Base-by-base conservation (phyloP, 2,888 invertebrate genomes). In the Ochlodes sylvanus region DNA sequence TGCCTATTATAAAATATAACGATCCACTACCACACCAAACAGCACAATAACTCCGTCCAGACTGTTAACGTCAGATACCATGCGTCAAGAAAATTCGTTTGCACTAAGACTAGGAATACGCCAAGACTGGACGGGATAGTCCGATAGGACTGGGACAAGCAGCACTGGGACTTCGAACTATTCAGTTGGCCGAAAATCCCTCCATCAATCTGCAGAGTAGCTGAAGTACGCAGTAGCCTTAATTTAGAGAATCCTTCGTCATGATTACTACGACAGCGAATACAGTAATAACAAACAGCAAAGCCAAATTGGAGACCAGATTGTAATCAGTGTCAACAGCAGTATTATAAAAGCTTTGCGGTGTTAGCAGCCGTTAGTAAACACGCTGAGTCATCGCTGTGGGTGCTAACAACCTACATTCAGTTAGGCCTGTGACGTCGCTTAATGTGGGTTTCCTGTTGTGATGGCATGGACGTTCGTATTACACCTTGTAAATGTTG, bases 301-400 rank as follows among this genome's bases (percentile, higher is more conserved):
- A 19, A 50, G 50, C 50, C 19, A 52, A 52, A 52, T 52, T 27
- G 14, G 14, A 27, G 52, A 52, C 27, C 21, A 52, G 52, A 52
- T 52, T 52, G 52, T 17, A 27, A 52, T 52, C 52, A 27, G 52
- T 52, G 52, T 57, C 57, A 38, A 41, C 57, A 57, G 17, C 27
- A 55, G 21, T 19, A 63, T 63, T 54, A 50, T 50, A 54, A 54
- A 54, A 63, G 52, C 52, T 21, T 63, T 54, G 62, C 38, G 38
- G 52, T 63, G 62, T 63, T 63, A 21, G 52, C 14, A 14, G 27
- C 14, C n/a, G 21, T 21, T 61, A 34, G 34, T 38, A n/a, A 52
- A 63, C 9, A 27, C n/a, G 17, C 21, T 54, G 62, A 63, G 62
- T 63, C 62, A 63, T 54, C 19, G 34, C 19, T 52, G 62, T 62